phyloP scores from a whole-genome alignment of 2,113 vertebrate species.

The Corythaeola cristata region DNA sequence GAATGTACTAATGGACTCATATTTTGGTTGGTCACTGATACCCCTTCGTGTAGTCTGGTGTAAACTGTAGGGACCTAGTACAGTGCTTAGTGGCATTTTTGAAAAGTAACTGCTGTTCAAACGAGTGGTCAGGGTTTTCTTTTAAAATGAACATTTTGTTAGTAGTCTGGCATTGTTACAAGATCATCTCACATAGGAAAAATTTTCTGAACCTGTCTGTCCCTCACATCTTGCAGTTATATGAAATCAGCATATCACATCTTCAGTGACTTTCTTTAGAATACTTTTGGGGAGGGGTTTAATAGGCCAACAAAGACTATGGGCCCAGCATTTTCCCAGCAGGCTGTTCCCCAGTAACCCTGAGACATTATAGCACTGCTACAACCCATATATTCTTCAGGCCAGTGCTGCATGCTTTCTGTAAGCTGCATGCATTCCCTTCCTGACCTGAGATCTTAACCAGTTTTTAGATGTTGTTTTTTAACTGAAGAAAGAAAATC shows the following conservation, averaged over 20 bases:
- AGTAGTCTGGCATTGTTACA: background rate
- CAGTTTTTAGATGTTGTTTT: background rate
- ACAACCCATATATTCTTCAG: background rate
- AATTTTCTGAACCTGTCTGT: background rate
- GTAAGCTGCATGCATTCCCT: background rate
- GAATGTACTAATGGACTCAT: background rate
- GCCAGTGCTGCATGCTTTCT: background rate
- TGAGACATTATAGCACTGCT: background rate
- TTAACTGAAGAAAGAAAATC: conserved; percentile 46
- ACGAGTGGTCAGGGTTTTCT: background rate
- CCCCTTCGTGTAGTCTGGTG: background rate
- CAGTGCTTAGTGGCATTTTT: background rate
- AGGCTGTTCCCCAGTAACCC: background rate
- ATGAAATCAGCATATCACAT: background rate
- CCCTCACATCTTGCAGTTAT: background rate
- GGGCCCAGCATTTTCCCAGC: background rate
- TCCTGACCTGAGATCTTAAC: conserved; percentile 34
- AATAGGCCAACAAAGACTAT: background rate
- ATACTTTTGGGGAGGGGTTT: background rate
- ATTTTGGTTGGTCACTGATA: background rate
- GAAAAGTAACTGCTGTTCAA: background rate
- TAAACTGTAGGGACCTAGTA: background rate
- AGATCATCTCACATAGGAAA: background rate
- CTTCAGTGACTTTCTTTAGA: background rate
- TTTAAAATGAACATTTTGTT: background rate